Evolutionary conservation across 1,140 invertebrate genomes (phyloP), one percentile per base, ranked within the genome.

Genomic region (Pseudomyrmex sp.): DNA sequence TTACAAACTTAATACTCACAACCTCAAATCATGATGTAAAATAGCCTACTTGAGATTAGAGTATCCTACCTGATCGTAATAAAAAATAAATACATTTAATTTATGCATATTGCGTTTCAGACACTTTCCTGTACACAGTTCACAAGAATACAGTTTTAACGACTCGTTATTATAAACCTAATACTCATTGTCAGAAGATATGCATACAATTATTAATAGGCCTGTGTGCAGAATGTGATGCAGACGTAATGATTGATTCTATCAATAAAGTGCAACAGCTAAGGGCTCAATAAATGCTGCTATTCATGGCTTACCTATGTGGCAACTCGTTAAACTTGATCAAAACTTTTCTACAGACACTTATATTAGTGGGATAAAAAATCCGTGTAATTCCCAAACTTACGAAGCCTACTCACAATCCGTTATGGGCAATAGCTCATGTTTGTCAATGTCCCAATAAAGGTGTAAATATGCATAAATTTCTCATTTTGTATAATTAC

Each of bases 371-470:
- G 2, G 1, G 0, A 12, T 65, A 1, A 54, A 54, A 5, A 46
- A 63, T 89, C 0, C 20, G 61, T 15, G n/a, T 89, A 8, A 56
- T 48, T 15, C 23, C 79, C 0, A 48, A 20, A n/a, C 58, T 69
- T 2, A 61, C 69, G 1, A 18, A 9, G 0, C 0, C 26, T 10
- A 56, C 35, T 35, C 0, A 26, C 2, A 68, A 65, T 20, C 80
- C 84, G 0, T 48, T 84, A 5, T 90, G 88, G 87, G 85, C 87
- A 0, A 63, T 90, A 12, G 85, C 59, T 8, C 66, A 89, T 12
- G 13, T 90, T 44, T n/a, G n/a, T n/a, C 9, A n/a, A 46, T 90
- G 87, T 80, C 59, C 82, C 0, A 61, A 63, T 54, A 18, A 54
- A 66, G 77, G 87, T 91, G 9, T 18, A 20, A 50, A 35, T n/a